These are phyloP conservation scores for Eilema sororculum DNA, from an alignment of 2,888 invertebrate genomes.

Conservation along the genomic window DNA sequence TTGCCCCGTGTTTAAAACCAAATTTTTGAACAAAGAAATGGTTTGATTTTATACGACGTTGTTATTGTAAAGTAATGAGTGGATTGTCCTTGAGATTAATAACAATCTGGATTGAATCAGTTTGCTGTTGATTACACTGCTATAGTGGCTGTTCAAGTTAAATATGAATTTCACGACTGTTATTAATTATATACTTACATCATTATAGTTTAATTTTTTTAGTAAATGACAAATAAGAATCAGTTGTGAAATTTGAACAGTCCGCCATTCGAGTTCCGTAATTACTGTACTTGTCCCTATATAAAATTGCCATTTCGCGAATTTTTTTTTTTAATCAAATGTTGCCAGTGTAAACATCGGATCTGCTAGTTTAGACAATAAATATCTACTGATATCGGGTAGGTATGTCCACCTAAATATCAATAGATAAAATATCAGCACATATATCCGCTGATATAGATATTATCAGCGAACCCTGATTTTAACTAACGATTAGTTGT, in stretches of 20 bases:
- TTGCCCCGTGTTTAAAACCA: neutral
- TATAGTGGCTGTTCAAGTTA: neutral
- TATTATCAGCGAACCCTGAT: slow-evolving; percentile 9
- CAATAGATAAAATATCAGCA: neutral
- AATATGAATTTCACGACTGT: neutral
- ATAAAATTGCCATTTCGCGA: too few relatives aligned
- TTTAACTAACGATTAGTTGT: slow-evolving; percentile 25
- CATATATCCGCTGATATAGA: neutral
- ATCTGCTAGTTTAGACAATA: slow-evolving; percentile 3
- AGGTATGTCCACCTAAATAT: neutral
- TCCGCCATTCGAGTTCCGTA: neutral
- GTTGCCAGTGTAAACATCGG: neutral
- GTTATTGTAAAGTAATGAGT: neutral
- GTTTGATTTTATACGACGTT: neutral
- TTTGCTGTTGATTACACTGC: neutral
- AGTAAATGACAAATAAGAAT: neutral
- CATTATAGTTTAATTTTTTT: neutral
- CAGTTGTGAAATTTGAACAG: neutral
- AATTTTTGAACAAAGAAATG: neutral
- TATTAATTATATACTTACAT: too few relatives aligned
- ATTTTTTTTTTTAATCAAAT: too few relatives aligned
- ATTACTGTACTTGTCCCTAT: neutral
- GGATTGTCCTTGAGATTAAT: neutral
- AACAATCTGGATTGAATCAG: neutral
- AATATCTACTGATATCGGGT: slow-evolving; percentile 1